These are phyloP conservation scores for Boloria selene DNA, from an alignment of 2,888 invertebrate genomes.

Conservation along the genomic window DNA sequence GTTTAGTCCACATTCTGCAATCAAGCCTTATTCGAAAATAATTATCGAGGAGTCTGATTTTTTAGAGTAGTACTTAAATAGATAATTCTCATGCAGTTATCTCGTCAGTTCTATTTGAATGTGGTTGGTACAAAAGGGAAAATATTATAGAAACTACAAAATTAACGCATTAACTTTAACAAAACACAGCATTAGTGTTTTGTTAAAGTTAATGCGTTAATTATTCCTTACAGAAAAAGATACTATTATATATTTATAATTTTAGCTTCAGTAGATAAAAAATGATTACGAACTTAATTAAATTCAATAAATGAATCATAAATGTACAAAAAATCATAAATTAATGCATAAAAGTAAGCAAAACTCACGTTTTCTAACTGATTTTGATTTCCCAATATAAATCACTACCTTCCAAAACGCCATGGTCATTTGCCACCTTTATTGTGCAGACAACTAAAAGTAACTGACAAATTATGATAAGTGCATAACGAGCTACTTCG, in stretches of 20 bases:
- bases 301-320: no score
- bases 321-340: no score
- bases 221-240: no score
- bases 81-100: conserved; percentile 13
- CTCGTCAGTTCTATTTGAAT: conserved; percentile 6
- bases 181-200: no score
- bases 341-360: background rate
- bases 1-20: conserved; percentile 54
- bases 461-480: conserved; percentile 31
- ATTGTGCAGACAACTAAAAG: conserved; percentile 23
- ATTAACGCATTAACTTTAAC: no score
- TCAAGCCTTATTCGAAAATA: conserved; percentile 50
- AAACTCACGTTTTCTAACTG: conserved; percentile 35
- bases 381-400: conserved; percentile 29
- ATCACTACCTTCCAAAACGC: conserved; percentile 33
- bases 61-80: conserved; percentile 19
- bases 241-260: no score
- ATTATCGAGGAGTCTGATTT: conserved; percentile 34
- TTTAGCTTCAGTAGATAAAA: no score
- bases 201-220: no score
- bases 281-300: no score
- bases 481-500: conserved; percentile 32
- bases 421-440: conserved; percentile 21
- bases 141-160: no score
- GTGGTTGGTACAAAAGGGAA: background rate